A percentile compares a stretch with the other conserved stretches of the same genome.
Conservation (phyloP, 2,888 invertebrate genomes). For the Erebia aethiops region DNA sequence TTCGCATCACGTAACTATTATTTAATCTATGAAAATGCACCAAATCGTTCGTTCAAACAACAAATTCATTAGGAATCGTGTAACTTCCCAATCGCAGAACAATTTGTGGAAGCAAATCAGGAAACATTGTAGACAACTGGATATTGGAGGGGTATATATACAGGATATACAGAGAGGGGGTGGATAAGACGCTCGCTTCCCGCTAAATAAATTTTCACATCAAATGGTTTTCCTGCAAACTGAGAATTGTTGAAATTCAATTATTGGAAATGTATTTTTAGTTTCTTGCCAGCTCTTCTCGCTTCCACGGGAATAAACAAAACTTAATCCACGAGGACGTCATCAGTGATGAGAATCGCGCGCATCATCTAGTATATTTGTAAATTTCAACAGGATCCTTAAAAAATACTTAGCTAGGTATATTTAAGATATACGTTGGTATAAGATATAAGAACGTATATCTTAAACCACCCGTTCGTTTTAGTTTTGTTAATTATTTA, state of each 20-base stretch:
- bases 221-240: conserved; percentile 19
- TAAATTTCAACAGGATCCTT: too few species aligned
- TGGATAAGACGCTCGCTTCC: conserved; percentile 16
- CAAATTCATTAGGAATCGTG: conserved; percentile 2
- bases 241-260: conserved; percentile 18
- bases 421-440: too few species aligned
- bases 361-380: too few species aligned
- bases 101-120: conserved; percentile 33
- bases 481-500: too few species aligned
- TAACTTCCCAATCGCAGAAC: conserved; percentile 6
- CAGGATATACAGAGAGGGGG: conserved; percentile 4
- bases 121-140: conserved; percentile 55
- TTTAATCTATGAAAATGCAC: neutral
- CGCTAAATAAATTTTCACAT: conserved; percentile 26
- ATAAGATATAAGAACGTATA: too few species aligned
- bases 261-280: conserved; percentile 10
- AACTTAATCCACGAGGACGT: too few species aligned
- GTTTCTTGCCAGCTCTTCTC: neutral
- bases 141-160: conserved; percentile 31
- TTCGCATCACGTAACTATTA: neutral
- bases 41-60: neutral
- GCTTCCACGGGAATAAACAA: too few species aligned
- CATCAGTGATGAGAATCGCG: too few species aligned
- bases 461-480: too few species aligned
- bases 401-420: too few species aligned